Base-by-base conservation (phyloP, 2,797 vertebrate species). In the Melanotaenia parkinsoni region DNA sequence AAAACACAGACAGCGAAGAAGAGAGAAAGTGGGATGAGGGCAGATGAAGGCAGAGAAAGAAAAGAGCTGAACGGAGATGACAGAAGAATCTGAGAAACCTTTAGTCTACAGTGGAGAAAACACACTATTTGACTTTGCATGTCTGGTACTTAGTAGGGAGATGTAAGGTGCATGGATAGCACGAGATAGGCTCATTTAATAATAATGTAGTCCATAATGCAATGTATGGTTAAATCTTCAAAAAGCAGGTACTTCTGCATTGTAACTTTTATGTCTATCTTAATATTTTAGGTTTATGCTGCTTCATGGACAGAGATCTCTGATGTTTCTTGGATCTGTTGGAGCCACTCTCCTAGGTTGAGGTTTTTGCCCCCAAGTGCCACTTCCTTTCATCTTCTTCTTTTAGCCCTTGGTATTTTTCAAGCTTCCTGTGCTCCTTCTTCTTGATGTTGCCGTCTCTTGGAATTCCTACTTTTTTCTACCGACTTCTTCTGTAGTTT, bases 41-140 rank as follows among this genome's bases (percentile, higher is more conserved):
- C 35, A 66, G 62, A 56, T 16, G 10, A 58, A 58, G 62, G 58
- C 37, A 54, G 57, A 1, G 59, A 66, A 67, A 61, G 70, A 51
- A 45, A 67, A 54, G 72, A 72, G 79, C 63, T 32, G 59, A 70
- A 63, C 22, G 53, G 76, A 82, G 63, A 79, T 73, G 40, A 53
- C 53, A 50, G 63, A 67, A 76, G 62, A 76, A 71, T 85, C 65
- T 67, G 47, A 79, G 71, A 37, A 60, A 79, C 64, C 67, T 73
- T 75, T 82, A 63, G 70, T 76, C 62, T 74, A 35, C 67, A 37
- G 16, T 47, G 40, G 75, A 5, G 33, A 58, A 58, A 77, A 72
- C 37, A 16, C 71, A 73, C 16, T 57, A 26, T 77, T 71, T 70
- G 73, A 71, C 51, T 71, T 78, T 67, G 58, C n/a, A 35, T 57